These are phyloP conservation scores for Dipus sagitta DNA, from an alignment of 2,797 vertebrate genomes.

Conservation along the genomic window DNA sequence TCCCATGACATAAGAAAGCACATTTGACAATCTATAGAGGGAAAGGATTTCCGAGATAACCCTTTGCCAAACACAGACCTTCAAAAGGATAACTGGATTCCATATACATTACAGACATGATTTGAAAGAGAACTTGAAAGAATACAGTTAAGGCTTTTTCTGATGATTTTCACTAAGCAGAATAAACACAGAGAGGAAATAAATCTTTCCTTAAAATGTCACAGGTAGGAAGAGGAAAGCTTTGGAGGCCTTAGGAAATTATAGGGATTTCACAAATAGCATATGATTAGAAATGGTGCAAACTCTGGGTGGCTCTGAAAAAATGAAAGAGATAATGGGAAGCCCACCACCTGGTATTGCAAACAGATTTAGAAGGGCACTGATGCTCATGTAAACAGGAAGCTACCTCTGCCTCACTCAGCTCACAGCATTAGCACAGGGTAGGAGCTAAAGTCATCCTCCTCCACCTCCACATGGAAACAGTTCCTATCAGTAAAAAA, in stretches of 20 bases:
- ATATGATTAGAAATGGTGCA: conserved; percentile 72
- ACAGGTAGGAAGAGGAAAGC: conserved; percentile 70
- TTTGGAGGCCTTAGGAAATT: conserved; percentile 73
- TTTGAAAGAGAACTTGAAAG: conserved; percentile 56
- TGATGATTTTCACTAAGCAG: conserved; percentile 67
- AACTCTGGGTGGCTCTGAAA: conserved; percentile 52
- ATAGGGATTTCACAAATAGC: conserved; percentile 75
- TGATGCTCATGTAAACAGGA: conserved; percentile 21
- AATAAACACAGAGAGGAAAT: conserved; percentile 69
- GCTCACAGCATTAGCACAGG: background rate
- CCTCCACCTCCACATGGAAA: background rate
- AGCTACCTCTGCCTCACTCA: background rate
- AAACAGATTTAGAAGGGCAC: conserved; percentile 40
- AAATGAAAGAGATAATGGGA: conserved; percentile 48
- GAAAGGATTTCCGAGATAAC: background rate
- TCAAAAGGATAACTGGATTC: conserved; percentile 5
- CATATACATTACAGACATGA: conserved; percentile 32
- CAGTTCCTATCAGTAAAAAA: conserved; percentile 20
- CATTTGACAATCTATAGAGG: background rate
- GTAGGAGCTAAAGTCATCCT: conserved; percentile 27
- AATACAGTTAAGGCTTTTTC: conserved; percentile 36
- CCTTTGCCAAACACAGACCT: background rate
- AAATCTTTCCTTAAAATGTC: conserved; percentile 79
- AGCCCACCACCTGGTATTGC: background rate
- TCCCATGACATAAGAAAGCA: background rate